These are phyloP conservation scores for Ctenicera cuprea DNA, from an alignment of 2,888 invertebrate species.

Conservation along the genomic window DNA sequence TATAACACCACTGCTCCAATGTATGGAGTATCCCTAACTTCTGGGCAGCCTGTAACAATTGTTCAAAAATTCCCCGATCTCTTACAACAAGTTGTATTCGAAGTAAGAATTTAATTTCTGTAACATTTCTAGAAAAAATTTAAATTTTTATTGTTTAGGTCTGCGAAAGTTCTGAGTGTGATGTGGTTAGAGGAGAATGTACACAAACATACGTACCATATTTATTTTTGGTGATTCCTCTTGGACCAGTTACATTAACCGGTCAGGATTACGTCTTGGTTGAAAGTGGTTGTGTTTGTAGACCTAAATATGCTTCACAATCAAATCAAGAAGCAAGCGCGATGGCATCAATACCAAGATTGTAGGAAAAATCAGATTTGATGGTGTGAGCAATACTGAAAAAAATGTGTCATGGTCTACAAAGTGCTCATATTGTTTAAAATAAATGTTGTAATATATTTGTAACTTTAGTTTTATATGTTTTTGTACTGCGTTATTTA, in stretches of 20 bases:
- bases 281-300: slow-evolving; percentile 95
- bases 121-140: too few relatives aligned
- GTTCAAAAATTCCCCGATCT: slow-evolving; percentile 96
- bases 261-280: slow-evolving; percentile 97
- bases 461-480: slow-evolving; percentile 36
- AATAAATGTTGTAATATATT: slow-evolving; percentile 47
- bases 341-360: slow-evolving; percentile 69
- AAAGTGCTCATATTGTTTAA: slow-evolving; percentile 51
- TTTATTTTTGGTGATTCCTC: slow-evolving; percentile 91
- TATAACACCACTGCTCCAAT: slow-evolving; percentile 96
- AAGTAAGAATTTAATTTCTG: slow-evolving; percentile 81
- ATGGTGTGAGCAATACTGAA: not conserved
- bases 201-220: slow-evolving; percentile 95
- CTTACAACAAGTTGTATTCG: slow-evolving; percentile 93
- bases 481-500: slow-evolving; percentile 46
- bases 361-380: slow-evolving; percentile 59
- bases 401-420: slow-evolving; percentile 47
- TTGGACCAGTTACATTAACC: slow-evolving; percentile 92
- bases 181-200: slow-evolving; percentile 91
- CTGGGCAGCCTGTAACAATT: slow-evolving; percentile 94
- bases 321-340: slow-evolving; percentile 68
- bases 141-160: slow-evolving; percentile 83
- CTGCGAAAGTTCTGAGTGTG: slow-evolving; percentile 84
- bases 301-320: slow-evolving; percentile 73
- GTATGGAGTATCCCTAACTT: slow-evolving; percentile 95